Percentiles rank a stretch among this genome's conserved stretches.
Conservation (phyloP, 2,113 vertebrate genomes). For the Chloropsis hardwickii region DNA sequence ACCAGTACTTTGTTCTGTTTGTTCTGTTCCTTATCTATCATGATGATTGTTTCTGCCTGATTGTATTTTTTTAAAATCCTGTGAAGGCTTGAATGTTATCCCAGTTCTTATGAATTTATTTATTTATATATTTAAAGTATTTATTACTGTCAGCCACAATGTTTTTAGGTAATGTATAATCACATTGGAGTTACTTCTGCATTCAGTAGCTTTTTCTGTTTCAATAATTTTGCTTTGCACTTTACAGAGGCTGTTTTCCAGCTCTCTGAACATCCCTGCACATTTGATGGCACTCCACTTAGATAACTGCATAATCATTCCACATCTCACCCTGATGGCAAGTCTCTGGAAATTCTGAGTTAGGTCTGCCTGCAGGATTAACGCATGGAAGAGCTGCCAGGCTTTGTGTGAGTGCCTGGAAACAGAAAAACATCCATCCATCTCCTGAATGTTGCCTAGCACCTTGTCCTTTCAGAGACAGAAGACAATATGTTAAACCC, state of each 20-base stretch:
- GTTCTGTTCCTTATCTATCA: background rate
- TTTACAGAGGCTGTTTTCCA: background rate
- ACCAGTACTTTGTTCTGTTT: background rate
- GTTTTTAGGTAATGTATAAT: background rate
- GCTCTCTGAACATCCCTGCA: background rate
- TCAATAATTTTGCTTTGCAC: background rate
- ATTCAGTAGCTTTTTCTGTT: background rate
- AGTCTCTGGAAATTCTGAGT: background rate
- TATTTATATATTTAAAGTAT: too few species aligned
- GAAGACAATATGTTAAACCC: background rate
- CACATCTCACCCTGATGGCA: background rate
- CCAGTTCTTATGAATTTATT: background rate
- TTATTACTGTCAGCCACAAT: background rate
- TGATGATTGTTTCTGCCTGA: background rate
- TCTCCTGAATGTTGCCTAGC: background rate
- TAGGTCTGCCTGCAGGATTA: background rate
- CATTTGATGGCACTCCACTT: background rate
- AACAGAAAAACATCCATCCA: background rate
- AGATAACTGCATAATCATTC: background rate
- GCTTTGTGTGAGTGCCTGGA: background rate
- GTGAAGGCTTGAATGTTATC: background rate
- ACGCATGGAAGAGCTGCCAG: background rate
- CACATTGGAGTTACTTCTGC: background rate
- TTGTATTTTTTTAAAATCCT: background rate
- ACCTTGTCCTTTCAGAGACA: background rate